These are phyloP conservation scores for Actinopyga echinites DNA, from an alignment of 53 echinoderm and acorn worm species.

Conservation along the genomic window DNA sequence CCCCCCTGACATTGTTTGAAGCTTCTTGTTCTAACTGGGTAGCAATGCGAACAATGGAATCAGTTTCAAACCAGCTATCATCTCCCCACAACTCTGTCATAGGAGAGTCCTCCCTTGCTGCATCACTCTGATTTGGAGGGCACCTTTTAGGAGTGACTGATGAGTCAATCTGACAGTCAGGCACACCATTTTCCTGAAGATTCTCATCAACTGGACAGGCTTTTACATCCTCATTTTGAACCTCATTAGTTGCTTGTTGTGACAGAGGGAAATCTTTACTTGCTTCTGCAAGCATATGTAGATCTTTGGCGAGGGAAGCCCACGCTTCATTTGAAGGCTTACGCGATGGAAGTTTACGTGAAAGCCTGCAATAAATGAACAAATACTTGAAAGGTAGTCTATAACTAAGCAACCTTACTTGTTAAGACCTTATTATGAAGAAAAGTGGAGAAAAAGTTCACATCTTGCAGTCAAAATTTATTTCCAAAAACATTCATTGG, in stretches of 20 bases:
- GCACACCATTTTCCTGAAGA: too few species aligned
- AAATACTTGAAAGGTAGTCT: background rate
- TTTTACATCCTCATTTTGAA: too few species aligned
- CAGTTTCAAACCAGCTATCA: constrained; percentile 60
- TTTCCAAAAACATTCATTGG: too few species aligned
- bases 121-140: background rate
- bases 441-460: too few species aligned
- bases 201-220: too few species aligned
- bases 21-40: constrained; percentile 60
- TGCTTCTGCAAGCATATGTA: constrained; percentile 24
- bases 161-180: too few species aligned
- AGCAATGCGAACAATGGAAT: constrained; percentile 53
- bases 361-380: background rate
- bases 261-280: background rate
- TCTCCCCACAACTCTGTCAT: constrained; percentile 58
- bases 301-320: constrained; percentile 11
- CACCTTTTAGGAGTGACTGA: too few species aligned
- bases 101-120: background rate
- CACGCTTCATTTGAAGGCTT: background rate
- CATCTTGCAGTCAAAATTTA: too few species aligned
- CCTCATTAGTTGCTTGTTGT: background rate
- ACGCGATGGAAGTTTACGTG: background rate
- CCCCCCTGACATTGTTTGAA: background rate
- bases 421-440: too few species aligned
- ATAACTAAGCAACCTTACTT: too few species aligned